Evolutionary conservation across 2,888 invertebrate species (phyloP).

Genomic region (Himalopsyche japonica): DNA sequence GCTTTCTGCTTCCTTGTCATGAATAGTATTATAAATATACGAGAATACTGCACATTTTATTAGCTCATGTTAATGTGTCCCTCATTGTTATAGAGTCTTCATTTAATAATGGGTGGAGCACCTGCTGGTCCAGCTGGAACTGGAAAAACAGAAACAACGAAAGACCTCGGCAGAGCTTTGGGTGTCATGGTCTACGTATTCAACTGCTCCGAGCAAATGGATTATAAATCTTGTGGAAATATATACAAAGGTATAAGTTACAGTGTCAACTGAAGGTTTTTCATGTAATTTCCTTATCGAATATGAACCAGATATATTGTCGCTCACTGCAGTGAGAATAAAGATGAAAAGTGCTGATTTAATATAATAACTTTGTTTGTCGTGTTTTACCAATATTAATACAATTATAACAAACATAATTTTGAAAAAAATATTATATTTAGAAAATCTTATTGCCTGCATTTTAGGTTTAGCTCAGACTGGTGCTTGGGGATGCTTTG

Average conservation of each 20-base stretch:
- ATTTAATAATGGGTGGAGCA: constrained; percentile 95
- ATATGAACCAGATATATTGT: no score
- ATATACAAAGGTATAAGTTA: constrained; percentile 77
- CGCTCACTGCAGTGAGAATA: no score
- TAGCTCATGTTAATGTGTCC: neutral
- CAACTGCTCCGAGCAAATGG: constrained; percentile 97
- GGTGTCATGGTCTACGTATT: constrained; percentile 98
- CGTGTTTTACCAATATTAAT: neutral
- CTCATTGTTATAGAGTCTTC: constrained; percentile 69
- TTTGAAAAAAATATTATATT: neutral
- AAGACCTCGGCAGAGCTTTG: constrained; percentile 90
- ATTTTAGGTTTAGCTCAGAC: constrained; percentile 79
- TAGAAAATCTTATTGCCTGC: neutral
- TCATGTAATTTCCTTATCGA: no score
- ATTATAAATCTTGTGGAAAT: constrained; percentile 92
- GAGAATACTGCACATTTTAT: no score
- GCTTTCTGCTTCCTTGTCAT: no score
- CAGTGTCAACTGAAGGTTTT: no score
- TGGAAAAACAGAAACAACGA: constrained; percentile 96
- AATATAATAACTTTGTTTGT: neutral
- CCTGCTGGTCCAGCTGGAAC: constrained; percentile 96
- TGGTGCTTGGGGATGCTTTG: constrained; percentile 96
- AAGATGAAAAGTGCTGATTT: no score
- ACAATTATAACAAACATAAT: neutral
- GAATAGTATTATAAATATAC: no score